Conservation (phyloP, 2,113 vertebrate species). For the Anas platyrhynchos region DNA sequence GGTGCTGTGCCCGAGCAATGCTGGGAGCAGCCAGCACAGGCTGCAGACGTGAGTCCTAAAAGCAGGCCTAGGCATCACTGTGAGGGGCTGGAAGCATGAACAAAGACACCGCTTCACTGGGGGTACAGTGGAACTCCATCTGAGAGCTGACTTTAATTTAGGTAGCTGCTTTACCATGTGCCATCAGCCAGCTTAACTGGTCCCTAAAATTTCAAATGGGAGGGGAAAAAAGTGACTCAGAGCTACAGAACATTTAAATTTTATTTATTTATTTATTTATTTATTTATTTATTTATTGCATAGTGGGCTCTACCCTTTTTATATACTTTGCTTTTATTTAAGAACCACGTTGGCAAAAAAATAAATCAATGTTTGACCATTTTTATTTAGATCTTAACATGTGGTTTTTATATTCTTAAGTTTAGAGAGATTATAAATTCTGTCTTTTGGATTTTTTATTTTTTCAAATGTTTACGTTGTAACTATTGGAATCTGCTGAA, state of each 20-base stretch:
- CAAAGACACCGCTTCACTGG: not conserved
- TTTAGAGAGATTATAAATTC: conserved; percentile 4
- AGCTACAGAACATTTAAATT: not conserved
- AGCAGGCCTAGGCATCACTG: not conserved
- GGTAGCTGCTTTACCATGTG: not conserved
- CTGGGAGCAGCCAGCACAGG: not conserved
- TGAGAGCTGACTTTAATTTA: not conserved
- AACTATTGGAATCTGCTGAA: conserved; percentile 13
- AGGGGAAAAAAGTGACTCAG: not conserved
- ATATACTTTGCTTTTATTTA: conserved; percentile 9
- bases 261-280: too few relatives aligned
- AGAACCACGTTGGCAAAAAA: conserved; percentile 4
- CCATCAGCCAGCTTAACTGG: not conserved
- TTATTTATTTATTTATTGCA: not conserved
- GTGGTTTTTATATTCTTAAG: conserved; percentile 16
- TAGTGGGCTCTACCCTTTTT: not conserved
- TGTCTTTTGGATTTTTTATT: conserved; percentile 5
- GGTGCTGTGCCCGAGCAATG: not conserved
- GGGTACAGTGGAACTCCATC: not conserved
- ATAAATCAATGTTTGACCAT: not conserved
- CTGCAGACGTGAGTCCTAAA: fast-evolving
- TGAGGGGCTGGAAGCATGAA: not conserved
- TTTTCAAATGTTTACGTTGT: not conserved
- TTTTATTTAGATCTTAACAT: conserved; percentile 25
- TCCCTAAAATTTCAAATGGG: not conserved